Conservation (phyloP, 2,113 vertebrate genomes). For the Pelusios castaneus region DNA sequence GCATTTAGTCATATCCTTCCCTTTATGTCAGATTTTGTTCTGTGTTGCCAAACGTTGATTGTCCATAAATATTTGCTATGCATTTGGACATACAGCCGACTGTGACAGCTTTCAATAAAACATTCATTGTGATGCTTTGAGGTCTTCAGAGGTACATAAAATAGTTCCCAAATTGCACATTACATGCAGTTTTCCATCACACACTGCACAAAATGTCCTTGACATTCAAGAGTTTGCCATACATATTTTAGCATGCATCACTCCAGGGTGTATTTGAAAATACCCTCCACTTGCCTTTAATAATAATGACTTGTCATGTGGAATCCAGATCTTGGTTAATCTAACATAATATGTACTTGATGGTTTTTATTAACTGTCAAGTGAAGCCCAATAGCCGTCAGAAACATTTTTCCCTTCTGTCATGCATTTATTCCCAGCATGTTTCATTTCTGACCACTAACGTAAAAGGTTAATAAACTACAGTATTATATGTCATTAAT, state of each 20-base stretch:
- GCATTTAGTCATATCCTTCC: not conserved
- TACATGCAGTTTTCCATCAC: slow-evolving; percentile 76
- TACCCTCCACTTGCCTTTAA: slow-evolving; percentile 85
- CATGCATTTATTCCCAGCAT: slow-evolving; percentile 63
- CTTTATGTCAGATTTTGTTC: not conserved
- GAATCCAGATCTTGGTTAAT: slow-evolving; percentile 82
- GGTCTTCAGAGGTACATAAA: slow-evolving; percentile 76
- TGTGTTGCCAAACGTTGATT: slow-evolving; percentile 27
- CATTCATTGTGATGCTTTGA: slow-evolving; percentile 74
- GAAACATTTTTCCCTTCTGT: slow-evolving; percentile 74
- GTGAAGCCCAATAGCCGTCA: slow-evolving; percentile 71
- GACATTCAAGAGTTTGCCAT: slow-evolving; percentile 82
- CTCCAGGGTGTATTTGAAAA: slow-evolving; percentile 84
- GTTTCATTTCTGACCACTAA: slow-evolving; percentile 77
- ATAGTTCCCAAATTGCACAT: slow-evolving; percentile 80
- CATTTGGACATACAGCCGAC: slow-evolving; percentile 30
- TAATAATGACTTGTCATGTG: slow-evolving; percentile 86
- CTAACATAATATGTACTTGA: slow-evolving; percentile 81
- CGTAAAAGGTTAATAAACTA: slow-evolving; percentile 80
- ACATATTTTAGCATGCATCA: slow-evolving; percentile 82
- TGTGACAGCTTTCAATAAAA: slow-evolving; percentile 74
- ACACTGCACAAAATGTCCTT: slow-evolving; percentile 79
- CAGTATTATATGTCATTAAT: slow-evolving; percentile 69
- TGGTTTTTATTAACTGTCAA: slow-evolving; percentile 84
- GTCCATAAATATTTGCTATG: slow-evolving; percentile 73